Evolutionary conservation across 2,888 invertebrate genomes (phyloP), one percentile per base, ranked within the genome.

Genomic region (Drosophila fungiperda): DNA sequence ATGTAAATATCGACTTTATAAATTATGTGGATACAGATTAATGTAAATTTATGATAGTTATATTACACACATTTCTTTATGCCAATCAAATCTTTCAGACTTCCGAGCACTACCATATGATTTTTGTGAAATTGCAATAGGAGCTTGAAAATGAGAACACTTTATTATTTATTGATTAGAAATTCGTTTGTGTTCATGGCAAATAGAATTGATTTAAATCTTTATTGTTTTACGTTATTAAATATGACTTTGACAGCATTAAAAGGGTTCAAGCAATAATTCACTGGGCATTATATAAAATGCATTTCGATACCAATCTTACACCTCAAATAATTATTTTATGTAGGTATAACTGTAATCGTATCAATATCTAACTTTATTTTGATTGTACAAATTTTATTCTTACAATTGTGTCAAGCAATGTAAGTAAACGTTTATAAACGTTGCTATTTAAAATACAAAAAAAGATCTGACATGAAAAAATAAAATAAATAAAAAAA

Each of bases 381-480:
- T 11, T 33, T 52, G 4, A 52, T 33, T 32, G 17, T 23, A 45
- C 7, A 33, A 20, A 33, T 9, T n/a, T 33, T n/a, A 40, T 40
- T 40, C 40, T n/a, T n/a, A 40, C n/a, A 40, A n/a, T n/a, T 40
- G 5, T 49, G n/a, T 26, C 11, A 49, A 29, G 15, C 9, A 29
- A 15, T 12, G 8, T 23, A 49, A 1, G 12, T 7, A 36, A 29
- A 6, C 23, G 17, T 32, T 17, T 42, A 26, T n/a, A 20, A 26
- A 45, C 2, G 17, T 42, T 29, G 50, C 17, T 45, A 40, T 20
- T 45, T 35, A 20, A 7, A 23, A 35, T 15, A 50, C 12, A 12
- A 62, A 50, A 23, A 32, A 15, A 17, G 45, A 20, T 42, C 53
- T 58, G 15, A 20, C 17, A 63, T n/a, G 42, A 35, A 12, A 52